These are phyloP conservation scores for Agriopis aurantiaria DNA, from an alignment of 2,888 invertebrate genomes.

Conservation along the genomic window DNA sequence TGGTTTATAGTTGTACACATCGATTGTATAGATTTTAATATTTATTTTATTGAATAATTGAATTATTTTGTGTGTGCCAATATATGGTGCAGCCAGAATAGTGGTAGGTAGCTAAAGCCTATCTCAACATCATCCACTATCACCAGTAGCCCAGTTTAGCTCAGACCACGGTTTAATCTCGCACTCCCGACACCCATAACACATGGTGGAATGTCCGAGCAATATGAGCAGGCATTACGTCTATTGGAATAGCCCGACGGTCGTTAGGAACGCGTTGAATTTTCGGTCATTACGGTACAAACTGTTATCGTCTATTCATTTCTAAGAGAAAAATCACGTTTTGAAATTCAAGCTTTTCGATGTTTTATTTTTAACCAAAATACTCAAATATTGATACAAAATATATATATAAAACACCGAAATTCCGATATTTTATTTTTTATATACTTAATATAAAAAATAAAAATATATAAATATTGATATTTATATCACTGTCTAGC, in stretches of 20 bases:
- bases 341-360: slow-evolving; percentile 18
- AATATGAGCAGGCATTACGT: slow-evolving; percentile 61
- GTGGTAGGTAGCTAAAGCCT: neutral
- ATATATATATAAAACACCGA: too few relatives aligned
- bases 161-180: slow-evolving; percentile 31
- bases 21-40: too few relatives aligned
- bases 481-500: too few relatives aligned
- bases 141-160: neutral
- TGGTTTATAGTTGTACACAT: too few relatives aligned
- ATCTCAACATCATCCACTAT: neutral
- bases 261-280: slow-evolving; percentile 57
- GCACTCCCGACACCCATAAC: slow-evolving; percentile 40
- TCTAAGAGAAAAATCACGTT: neutral
- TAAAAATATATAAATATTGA: too few relatives aligned
- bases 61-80: too few relatives aligned
- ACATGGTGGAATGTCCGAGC: slow-evolving; percentile 54
- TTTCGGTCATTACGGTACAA: slow-evolving; percentile 53
- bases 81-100: neutral
- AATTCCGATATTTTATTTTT: too few relatives aligned
- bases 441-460: too few relatives aligned
- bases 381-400: too few relatives aligned
- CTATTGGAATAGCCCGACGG: slow-evolving; percentile 68
- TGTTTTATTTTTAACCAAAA: too few relatives aligned
- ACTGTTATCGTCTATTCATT: slow-evolving; percentile 29
- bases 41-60: too few relatives aligned